Evolutionary conservation across 1,140 invertebrate genomes (phyloP).

Genomic region (Achatina immaculata): DNA sequence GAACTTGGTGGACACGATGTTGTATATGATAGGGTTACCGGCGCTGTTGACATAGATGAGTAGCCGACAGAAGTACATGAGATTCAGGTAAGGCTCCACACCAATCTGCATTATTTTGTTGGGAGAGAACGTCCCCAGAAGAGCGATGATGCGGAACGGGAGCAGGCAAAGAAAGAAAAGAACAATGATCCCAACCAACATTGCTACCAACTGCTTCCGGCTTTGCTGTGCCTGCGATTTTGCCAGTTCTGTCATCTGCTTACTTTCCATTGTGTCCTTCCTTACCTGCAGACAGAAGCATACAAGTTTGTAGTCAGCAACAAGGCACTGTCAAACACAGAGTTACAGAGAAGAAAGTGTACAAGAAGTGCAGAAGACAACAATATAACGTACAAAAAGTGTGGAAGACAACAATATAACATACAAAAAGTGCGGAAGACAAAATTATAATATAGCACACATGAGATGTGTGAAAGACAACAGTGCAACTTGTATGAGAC

Average conservation of each 20-base stretch:
- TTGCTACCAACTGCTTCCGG: constrained; percentile 78
- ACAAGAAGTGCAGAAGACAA: too few species aligned
- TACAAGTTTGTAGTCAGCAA: too few species aligned
- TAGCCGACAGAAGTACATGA: constrained; percentile 83
- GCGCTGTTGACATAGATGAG: constrained; percentile 66
- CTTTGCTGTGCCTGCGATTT: constrained; percentile 33
- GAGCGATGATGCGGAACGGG: constrained; percentile 86
- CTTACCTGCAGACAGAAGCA: constrained; percentile 33
- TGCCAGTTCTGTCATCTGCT: constrained; percentile 44
- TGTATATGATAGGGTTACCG: constrained; percentile 67
- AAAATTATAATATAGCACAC: too few species aligned
- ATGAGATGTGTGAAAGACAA: too few species aligned
- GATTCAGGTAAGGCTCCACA: constrained; percentile 84
- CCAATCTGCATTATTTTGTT: constrained; percentile 72
- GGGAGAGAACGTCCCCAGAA: constrained; percentile 67
- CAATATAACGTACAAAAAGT: too few species aligned
- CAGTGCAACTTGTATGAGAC: too few species aligned
- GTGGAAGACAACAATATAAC: too few species aligned
- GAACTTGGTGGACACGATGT: constrained; percentile 58
- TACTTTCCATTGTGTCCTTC: constrained; percentile 39
- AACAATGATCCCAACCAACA: constrained; percentile 89
- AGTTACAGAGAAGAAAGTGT: too few species aligned
- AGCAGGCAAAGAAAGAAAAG: constrained; percentile 91
- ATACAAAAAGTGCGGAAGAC: too few species aligned
- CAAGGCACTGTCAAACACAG: too few species aligned